Conservation (phyloP, 2,888 invertebrate species). For the Drosophila rellima region DNA sequence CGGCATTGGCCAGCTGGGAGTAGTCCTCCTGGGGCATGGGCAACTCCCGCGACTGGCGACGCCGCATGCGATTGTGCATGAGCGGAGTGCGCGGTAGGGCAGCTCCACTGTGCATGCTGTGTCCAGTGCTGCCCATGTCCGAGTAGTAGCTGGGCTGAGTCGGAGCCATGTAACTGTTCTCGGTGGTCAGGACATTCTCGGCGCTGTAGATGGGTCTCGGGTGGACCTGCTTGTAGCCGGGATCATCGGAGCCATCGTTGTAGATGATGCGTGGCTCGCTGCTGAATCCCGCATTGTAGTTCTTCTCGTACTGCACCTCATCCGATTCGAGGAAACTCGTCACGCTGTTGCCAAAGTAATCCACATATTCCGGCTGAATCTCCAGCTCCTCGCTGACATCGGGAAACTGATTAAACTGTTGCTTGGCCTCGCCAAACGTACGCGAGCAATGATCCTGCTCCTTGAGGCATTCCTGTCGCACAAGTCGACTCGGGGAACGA, state of each 20-base stretch:
- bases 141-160: slow-evolving; percentile 55
- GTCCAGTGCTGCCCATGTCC: slow-evolving; percentile 40
- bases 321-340: slow-evolving; percentile 83
- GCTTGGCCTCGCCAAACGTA: slow-evolving; percentile 85
- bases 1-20: slow-evolving; percentile 42
- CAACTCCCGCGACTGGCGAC: slow-evolving; percentile 79
- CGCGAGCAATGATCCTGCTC: slow-evolving; percentile 79
- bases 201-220: slow-evolving; percentile 81
- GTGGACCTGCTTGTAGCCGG: slow-evolving; percentile 58
- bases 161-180: slow-evolving; percentile 35
- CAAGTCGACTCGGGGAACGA: slow-evolving; percentile 83
- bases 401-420: slow-evolving; percentile 82
- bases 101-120: slow-evolving; percentile 59
- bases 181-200: slow-evolving; percentile 71
- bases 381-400: slow-evolving; percentile 83
- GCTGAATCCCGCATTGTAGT: slow-evolving; percentile 81
- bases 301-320: slow-evolving; percentile 84
- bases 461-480: slow-evolving; percentile 85
- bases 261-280: slow-evolving; percentile 84
- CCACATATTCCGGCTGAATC: slow-evolving; percentile 77
- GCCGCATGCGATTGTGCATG: slow-evolving; percentile 82
- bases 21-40: slow-evolving; percentile 79
- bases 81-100: slow-evolving; percentile 81
- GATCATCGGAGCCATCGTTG: slow-evolving; percentile 81
- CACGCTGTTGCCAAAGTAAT: slow-evolving; percentile 81